Evolutionary conservation across 1,140 invertebrate species (phyloP).

Genomic region (Metopolophium dirhodum): DNA sequence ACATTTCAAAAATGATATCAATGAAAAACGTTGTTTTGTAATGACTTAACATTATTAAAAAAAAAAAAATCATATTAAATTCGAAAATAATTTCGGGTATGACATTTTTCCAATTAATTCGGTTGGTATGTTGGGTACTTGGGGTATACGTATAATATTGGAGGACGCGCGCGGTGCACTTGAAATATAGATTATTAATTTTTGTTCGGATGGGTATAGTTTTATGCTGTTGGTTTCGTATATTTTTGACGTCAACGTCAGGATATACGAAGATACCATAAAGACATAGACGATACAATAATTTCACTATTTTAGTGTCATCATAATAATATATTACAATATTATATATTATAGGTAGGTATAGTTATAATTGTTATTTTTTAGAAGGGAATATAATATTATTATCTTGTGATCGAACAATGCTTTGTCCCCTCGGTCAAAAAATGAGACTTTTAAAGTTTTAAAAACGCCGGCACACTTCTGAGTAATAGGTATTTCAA

Average conservation of each 20-base stretch:
- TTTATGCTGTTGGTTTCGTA: neutral
- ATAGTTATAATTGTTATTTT: neutral
- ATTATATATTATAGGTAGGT: neutral
- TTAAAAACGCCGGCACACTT: neutral
- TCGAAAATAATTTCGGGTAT: neutral
- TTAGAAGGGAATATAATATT: neutral
- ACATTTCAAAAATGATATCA: too few species aligned
- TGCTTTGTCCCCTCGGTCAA: neutral
- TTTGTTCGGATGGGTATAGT: neutral
- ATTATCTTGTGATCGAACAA: neutral
- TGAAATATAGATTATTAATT: neutral
- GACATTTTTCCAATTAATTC: neutral
- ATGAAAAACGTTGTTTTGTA: neutral
- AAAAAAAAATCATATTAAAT: neutral
- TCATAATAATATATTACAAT: neutral
- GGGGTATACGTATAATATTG: neutral
- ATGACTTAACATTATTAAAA: neutral
- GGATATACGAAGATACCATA: neutral
- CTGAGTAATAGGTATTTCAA: slow-evolving; percentile 12
- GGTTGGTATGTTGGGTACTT: neutral
- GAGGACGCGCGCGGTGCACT: too few species aligned
- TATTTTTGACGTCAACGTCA: neutral
- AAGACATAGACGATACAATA: neutral
- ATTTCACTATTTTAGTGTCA: neutral
- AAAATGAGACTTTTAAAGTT: neutral